Conservation (phyloP, 2,797 vertebrate genomes). For the Macropodus opercularis region DNA sequence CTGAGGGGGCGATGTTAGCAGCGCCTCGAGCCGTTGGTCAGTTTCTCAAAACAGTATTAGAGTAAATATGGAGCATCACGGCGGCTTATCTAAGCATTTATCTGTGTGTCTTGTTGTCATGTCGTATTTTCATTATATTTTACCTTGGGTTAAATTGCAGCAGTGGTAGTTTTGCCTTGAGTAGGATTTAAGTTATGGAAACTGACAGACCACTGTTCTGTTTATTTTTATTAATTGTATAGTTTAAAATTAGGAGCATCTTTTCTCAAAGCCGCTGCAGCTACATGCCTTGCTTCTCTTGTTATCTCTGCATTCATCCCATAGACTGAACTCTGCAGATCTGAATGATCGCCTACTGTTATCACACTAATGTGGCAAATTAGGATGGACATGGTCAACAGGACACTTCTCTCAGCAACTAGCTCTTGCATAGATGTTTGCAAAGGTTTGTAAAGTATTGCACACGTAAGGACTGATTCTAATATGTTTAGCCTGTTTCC, state of each 20-base stretch:
- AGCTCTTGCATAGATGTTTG: too few relatives aligned
- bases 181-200: too few relatives aligned
- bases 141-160: too few relatives aligned
- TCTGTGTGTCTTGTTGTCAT: constrained; percentile 40
- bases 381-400: background rate
- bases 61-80: constrained; percentile 40
- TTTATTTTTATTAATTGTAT: too few relatives aligned
- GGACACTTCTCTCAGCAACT: too few relatives aligned
- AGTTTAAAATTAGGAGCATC: too few relatives aligned
- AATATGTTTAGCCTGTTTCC: constrained; percentile 24
- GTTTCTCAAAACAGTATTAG: constrained; percentile 46
- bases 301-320: too few relatives aligned
- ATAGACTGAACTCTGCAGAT: too few relatives aligned
- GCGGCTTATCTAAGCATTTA: constrained; percentile 45
- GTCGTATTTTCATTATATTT: constrained; percentile 35
- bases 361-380: background rate
- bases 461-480: background rate
- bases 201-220: too few relatives aligned
- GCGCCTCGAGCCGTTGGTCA: constrained; percentile 66
- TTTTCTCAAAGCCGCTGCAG: too few relatives aligned
- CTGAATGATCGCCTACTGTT: background rate
- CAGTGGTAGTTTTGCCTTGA: too few relatives aligned
- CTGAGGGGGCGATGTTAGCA: constrained; percentile 35
- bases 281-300: too few relatives aligned
- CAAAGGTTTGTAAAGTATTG: constrained; percentile 1